phyloP scores from a whole-genome alignment of 1,140 invertebrate genomes.

The fruit fly (Drosophila melanogaster) region Release_6_plus_ISO1_MT NT_033777.3:32032001-32032500 shows the following conservation, averaged over 20 bases:
- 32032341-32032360: slow-evolving; percentile 61
- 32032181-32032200: neutral
- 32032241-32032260: slow-evolving; percentile 29
- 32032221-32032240: slow-evolving; percentile 13
- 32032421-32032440: slow-evolving; percentile 41
- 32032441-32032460: neutral
- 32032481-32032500: slow-evolving; percentile 65
- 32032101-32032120: no score
- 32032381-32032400: slow-evolving; percentile 53
- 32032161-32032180: neutral
- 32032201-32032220: slow-evolving; percentile 5
- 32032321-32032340: slow-evolving; percentile 74
- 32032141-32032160: neutral
- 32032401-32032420: slow-evolving; percentile 79
- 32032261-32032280: slow-evolving; percentile 45
- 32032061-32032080: no score
- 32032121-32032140: neutral
- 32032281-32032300: slow-evolving; percentile 8
- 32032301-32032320: slow-evolving; percentile 48
- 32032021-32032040: no score
- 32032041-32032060: no score
- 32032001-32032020: no score
- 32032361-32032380: slow-evolving; percentile 73
- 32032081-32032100: no score
- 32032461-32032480: slow-evolving; percentile 53